Evolutionary conservation across 2,888 invertebrate genomes (phyloP).

Genomic region (Encarsia formosa): DNA sequence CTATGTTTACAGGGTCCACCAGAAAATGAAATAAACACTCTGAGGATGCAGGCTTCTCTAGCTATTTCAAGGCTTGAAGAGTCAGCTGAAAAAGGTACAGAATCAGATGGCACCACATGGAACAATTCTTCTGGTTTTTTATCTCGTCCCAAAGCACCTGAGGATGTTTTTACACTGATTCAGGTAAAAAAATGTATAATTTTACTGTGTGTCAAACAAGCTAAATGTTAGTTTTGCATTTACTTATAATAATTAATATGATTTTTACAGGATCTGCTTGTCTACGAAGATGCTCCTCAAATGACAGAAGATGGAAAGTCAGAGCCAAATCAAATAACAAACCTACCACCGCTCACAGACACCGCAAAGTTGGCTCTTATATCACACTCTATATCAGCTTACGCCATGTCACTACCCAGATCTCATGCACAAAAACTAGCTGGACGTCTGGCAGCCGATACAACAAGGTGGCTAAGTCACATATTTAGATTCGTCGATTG

Average conservation of each 20-base stretch:
- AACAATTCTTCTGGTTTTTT: slow-evolving; percentile 56
- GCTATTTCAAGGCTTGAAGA: slow-evolving; percentile 69
- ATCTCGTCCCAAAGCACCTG: slow-evolving; percentile 56
- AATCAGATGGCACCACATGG: slow-evolving; percentile 52
- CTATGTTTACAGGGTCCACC: slow-evolving; percentile 21
- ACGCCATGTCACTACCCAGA: slow-evolving; percentile 78
- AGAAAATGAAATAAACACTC: slow-evolving; percentile 42
- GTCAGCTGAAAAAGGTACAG: slow-evolving; percentile 53
- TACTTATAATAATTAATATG: not conserved
- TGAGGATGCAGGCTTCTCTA: slow-evolving; percentile 71
- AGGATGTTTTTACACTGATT: slow-evolving; percentile 55
- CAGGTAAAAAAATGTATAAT: slow-evolving; percentile 37
- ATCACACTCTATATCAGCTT: slow-evolving; percentile 84
- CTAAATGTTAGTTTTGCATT: too few species aligned
- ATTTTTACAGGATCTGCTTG: slow-evolving; percentile 43
- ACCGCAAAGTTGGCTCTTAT: slow-evolving; percentile 63
- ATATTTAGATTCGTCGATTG: slow-evolving; percentile 77
- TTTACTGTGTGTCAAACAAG: too few species aligned
- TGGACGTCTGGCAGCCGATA: slow-evolving; percentile 77
- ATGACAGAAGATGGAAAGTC: slow-evolving; percentile 57
- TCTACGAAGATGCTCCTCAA: slow-evolving; percentile 46
- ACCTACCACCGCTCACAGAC: slow-evolving; percentile 48
- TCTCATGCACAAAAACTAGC: slow-evolving; percentile 75
- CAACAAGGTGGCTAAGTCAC: slow-evolving; percentile 82
- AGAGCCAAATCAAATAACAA: slow-evolving; percentile 48